phyloP scores from a whole-genome alignment of 2,113 vertebrate genomes.

The Ranitomeya variabilis region DNA sequence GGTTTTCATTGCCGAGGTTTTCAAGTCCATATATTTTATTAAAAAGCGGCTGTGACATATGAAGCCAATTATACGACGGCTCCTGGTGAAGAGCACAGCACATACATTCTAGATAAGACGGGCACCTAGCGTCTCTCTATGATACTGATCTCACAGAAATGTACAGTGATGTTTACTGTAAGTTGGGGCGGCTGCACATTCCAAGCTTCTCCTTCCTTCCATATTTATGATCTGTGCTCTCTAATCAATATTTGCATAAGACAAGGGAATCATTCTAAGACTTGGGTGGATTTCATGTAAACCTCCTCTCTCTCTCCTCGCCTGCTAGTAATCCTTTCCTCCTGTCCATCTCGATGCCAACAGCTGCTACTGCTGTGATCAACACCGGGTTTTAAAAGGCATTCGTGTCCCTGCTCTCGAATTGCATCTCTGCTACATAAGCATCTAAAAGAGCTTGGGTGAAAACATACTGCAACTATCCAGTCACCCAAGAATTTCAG shows the following conservation, averaged over 20 bases:
- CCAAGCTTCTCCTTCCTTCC: slow-evolving; percentile 4
- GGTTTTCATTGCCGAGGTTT: slow-evolving; percentile 52
- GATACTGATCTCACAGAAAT: slow-evolving; percentile 12
- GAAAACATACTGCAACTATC: slow-evolving; percentile 57
- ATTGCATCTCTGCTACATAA: slow-evolving; percentile 56
- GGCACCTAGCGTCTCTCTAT: neutral
- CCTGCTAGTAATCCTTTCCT: slow-evolving; percentile 46
- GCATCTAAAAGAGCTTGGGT: slow-evolving; percentile 53
- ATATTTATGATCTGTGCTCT: slow-evolving; percentile 10
- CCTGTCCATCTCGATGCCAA: slow-evolving; percentile 51
- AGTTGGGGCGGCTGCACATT: neutral
- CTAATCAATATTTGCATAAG: slow-evolving; percentile 41
- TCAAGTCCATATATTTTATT: slow-evolving; percentile 42
- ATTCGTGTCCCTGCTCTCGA: slow-evolving; percentile 52
- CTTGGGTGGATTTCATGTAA: slow-evolving; percentile 41
- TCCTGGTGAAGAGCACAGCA: neutral
- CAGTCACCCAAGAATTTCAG: slow-evolving; percentile 53
- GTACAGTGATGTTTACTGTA: slow-evolving; percentile 37
- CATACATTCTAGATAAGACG: slow-evolving; percentile 37
- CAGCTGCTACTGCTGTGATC: slow-evolving; percentile 56
- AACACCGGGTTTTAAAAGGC: slow-evolving; percentile 56
- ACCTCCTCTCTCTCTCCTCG: slow-evolving; percentile 25
- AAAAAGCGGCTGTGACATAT: slow-evolving; percentile 35
- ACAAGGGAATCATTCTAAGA: slow-evolving; percentile 35
- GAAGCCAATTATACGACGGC: slow-evolving; percentile 40